Base-by-base conservation (phyloP, 2,113 vertebrate genomes). In the Cochlearius cochlearius region DNA sequence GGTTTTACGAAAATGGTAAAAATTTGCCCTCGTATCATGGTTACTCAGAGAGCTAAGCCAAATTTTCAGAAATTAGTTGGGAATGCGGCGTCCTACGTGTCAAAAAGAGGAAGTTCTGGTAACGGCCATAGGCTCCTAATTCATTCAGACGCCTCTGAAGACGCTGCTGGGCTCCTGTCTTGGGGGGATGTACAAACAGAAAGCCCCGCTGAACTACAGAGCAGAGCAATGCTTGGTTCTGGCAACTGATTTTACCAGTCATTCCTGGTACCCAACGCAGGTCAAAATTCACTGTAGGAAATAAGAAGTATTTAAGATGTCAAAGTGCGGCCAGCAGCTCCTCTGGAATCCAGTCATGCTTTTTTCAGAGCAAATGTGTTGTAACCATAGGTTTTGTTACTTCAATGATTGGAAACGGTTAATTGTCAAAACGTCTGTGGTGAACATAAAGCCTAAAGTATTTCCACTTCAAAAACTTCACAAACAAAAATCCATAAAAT, bases 361-460 rank as follows among this genome's bases (percentile, higher is more conserved):
- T 71, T 76, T 36, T 72, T n/a, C 25, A 62, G 23, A 84, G 25
- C 30, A 91, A 91, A 63, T 0, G 2, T 12, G 9, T 72, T 84
- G n/a, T 19, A 95, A 69, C 47, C 25, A 50, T 9, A 50, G 56
- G 9, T 74, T 94, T 84, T 77, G 34, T 43, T 90, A 72, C 63
- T 69, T 34, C 59, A 75, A 1, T 43, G 88, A 73, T 92, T 95
- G 36, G 93, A 97, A 98, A 97, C 32, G 79, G 95, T 98, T 97
- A 97, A 96, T 92, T 94, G 89, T 93, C 96, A 96, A 91, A 92
- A 96, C 43, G 81, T 87, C 88, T 92, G 91, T 15, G 10, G 67
- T n/a, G 59, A 91, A 59, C 56, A 64, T 23, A 94, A 95, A 97
- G 58, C 76, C 69, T n/a, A n/a, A 60, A 94, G 58, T 84, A 93